phyloP scores from a whole-genome alignment of 2,113 vertebrate species.

The Sisor rabdophorus region DNA sequence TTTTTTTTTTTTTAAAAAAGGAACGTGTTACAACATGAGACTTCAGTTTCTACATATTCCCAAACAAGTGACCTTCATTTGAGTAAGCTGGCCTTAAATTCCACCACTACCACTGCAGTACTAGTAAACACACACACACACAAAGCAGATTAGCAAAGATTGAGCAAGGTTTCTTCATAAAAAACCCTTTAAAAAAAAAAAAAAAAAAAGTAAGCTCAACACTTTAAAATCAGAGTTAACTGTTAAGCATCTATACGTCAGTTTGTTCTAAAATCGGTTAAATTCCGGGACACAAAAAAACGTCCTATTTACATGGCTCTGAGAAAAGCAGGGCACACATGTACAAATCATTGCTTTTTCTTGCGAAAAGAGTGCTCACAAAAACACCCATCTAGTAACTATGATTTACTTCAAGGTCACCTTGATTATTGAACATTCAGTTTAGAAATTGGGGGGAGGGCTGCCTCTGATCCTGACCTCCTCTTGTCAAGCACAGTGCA shows the following conservation, averaged over 20 bases:
- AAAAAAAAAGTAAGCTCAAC: constrained; percentile 23
- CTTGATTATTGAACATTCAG: constrained; percentile 17
- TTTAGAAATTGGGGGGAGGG: not conserved
- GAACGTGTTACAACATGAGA: constrained; percentile 38
- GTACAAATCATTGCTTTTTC: constrained; percentile 42
- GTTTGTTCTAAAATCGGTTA: constrained; percentile 38
- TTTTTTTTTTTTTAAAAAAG: not conserved
- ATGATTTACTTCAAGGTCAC: constrained; percentile 22
- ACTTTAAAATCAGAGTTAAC: constrained; percentile 38
- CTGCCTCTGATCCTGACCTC: not conserved
- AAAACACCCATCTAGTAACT: constrained; percentile 30
- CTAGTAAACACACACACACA: constrained; percentile 38
- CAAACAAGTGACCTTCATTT: constrained; percentile 37
- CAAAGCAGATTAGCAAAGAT: constrained; percentile 15
- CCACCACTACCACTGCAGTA: constrained; percentile 37
- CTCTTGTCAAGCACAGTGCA: constrained; percentile 16
- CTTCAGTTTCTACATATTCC: constrained; percentile 32
- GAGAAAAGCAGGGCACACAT: constrained; percentile 54
- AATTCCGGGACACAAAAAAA: constrained; percentile 35
- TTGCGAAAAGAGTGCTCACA: constrained; percentile 17
- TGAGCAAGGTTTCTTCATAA: constrained; percentile 25
- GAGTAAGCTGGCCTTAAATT: constrained; percentile 17
- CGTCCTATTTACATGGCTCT: constrained; percentile 45
- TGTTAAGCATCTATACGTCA: constrained; percentile 40
- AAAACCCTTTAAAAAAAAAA: no score